Base-by-base conservation (phyloP, 23 tunicate genomes). In the Halocynthia roretzi region DNA sequence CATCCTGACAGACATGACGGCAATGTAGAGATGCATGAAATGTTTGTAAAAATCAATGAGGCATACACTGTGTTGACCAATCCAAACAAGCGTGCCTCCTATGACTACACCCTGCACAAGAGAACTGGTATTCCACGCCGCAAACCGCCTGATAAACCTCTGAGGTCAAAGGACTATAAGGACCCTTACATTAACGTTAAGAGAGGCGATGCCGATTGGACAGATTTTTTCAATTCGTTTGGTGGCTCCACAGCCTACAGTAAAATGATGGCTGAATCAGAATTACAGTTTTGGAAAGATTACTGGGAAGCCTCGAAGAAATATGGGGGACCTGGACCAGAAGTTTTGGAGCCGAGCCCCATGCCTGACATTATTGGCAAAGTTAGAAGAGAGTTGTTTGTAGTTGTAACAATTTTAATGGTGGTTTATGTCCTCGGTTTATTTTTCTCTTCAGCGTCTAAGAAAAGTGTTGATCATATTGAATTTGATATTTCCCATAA, bases 221-320 rank as follows among this genome's bases (percentile, higher is more conserved):
- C 49, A 54, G 78, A 74, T 54, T 74, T 52, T 74, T 74, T 54
- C 6, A 74, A 64, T 54, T 54, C 78, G 5, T 74, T 54, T 54
- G 78, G 78, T 10, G 78, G 78, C n/a, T 62, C 64, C 17, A 74
- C 55, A 56, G 78, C 78, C 17, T 53, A 74, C 49, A 52, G 78
- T 54, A 64, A 74, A 22, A 74, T 74, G 78, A 54, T n/a, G 22
- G 60, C 49, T 52, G 62, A 74, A 20, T 20, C 78, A 15, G 56
- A 74, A 40, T 74, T 64, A 54, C 48, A 74, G 31, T 74, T 74
- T 74, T 74, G 78, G 78, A 52, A 52, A 56, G 60, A 74, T n/a
- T 74, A 74, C 56, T 50, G 55, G 78, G 78, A 74, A 31, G 19
- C 15, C 56, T 54, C 62, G 8, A 74, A 74, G 56, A 74, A 74